Evolutionary conservation across 1,140 invertebrate genomes (phyloP).

Genomic region (Dolichoris vasculosae): DNA sequence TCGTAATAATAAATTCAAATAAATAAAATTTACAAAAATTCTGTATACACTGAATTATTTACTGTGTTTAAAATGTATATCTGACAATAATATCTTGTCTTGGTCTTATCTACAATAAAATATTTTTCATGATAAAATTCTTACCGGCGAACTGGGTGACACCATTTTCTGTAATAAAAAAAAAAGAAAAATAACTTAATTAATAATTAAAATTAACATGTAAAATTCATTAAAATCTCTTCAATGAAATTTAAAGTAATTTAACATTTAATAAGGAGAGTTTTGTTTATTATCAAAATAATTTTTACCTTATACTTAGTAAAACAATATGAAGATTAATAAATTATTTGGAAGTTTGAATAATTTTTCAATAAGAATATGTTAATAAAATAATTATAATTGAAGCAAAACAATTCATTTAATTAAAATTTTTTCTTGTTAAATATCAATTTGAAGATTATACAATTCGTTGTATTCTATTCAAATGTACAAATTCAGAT

Average conservation of each 20-base stretch:
- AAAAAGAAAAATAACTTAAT: conserved; percentile 35
- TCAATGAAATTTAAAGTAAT: too few species aligned
- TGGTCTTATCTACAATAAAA: background rate
- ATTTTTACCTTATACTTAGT: too few species aligned
- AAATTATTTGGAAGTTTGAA: too few species aligned
- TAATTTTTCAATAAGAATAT: too few species aligned
- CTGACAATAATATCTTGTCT: background rate
- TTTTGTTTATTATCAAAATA: too few species aligned
- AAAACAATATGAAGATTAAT: too few species aligned
- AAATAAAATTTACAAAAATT: too few species aligned
- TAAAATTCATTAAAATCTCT: background rate
- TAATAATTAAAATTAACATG: background rate
- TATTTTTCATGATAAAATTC: conserved; percentile 43
- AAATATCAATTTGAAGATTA: too few species aligned
- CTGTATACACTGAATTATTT: background rate
- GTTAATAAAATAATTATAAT: too few species aligned
- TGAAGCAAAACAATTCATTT: too few species aligned
- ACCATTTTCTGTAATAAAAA: conserved; percentile 68
- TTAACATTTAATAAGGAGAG: too few species aligned
- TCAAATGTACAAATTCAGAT: background rate
- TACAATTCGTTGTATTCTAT: background rate
- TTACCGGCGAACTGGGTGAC: conserved; percentile 66
- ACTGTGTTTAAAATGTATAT: conserved; percentile 7
- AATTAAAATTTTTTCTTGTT: background rate
- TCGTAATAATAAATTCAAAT: too few species aligned